Evolutionary conservation across 2,113 vertebrate genomes (phyloP).

Genomic region (Xenopus laevis): DNA sequence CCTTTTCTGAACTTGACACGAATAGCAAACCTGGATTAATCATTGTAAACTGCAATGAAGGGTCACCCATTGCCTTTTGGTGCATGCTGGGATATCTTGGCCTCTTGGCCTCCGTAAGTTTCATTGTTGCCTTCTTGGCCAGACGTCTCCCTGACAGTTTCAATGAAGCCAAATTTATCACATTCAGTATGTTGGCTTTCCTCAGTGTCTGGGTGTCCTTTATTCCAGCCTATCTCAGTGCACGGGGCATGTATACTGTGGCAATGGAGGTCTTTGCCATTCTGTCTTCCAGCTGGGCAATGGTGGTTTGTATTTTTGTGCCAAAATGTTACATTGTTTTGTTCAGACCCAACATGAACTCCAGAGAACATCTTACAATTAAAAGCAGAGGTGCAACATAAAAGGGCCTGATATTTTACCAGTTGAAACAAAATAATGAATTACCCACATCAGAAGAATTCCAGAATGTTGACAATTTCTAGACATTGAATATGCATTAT

Average conservation of each 20-base stretch:
- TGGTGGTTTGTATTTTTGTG: constrained; percentile 9
- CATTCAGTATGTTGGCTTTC: constrained; percentile 25
- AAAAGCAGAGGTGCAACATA: too few relatives aligned
- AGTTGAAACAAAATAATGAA: too few relatives aligned
- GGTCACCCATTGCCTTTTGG: constrained; percentile 48
- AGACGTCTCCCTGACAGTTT: constrained; percentile 18
- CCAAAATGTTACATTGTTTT: too few relatives aligned
- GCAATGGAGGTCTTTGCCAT: constrained; percentile 26
- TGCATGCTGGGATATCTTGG: constrained; percentile 44
- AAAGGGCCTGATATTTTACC: too few relatives aligned
- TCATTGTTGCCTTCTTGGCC: constrained; percentile 46
- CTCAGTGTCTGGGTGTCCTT: constrained; percentile 20
- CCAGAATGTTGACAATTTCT: too few relatives aligned
- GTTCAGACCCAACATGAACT: too few relatives aligned
- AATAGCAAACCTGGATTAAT: constrained; percentile 10
- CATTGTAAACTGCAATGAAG: constrained; percentile 47
- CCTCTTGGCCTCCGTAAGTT: background rate
- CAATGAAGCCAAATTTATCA: constrained; percentile 34
- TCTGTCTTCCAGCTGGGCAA: constrained; percentile 17
- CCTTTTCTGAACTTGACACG: constrained; percentile 17
- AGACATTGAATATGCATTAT: too few relatives aligned
- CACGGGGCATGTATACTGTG: background rate
- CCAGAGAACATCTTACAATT: too few relatives aligned
- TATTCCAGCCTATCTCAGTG: constrained; percentile 4
- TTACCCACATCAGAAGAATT: too few relatives aligned